Percentiles rank a stretch among this genome's conserved stretches.
Evolutionary conservation across 2,888 invertebrate species (phyloP).

Genomic region (Leucoptera coffeella): DNA sequence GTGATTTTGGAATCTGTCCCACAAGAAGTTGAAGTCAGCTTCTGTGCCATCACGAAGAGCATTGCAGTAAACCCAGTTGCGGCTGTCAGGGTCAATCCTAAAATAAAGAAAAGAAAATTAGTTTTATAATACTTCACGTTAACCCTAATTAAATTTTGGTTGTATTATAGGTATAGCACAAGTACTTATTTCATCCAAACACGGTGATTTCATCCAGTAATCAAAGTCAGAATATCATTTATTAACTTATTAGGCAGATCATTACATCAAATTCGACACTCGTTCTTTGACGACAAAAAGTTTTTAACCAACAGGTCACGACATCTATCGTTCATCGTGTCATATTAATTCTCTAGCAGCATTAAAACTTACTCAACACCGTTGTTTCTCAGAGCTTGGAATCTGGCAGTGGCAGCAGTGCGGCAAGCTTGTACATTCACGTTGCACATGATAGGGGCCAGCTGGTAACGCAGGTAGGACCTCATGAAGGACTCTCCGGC

Average conservation of each 20-base stretch:
- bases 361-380: slow-evolving; percentile 14
- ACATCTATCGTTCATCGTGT: no score
- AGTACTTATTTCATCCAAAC: no score
- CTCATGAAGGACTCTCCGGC: slow-evolving; percentile 22
- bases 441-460: slow-evolving; percentile 25
- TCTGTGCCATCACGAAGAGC: slow-evolving; percentile 58
- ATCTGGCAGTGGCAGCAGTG: slow-evolving; percentile 15
- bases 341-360: neutral
- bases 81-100: slow-evolving; percentile 27
- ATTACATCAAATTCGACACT: no score
- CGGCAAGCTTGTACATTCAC: slow-evolving; percentile 15
- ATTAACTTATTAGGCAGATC: no score
- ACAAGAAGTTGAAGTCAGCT: slow-evolving; percentile 61
- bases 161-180: no score
- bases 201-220: no score
- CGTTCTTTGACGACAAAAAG: no score
- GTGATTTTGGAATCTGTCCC: slow-evolving; percentile 51
- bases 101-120: neutral
- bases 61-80: slow-evolving; percentile 68
- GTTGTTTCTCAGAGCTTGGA: slow-evolving; percentile 10
- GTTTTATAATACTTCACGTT: no score
- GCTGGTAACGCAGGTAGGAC: slow-evolving; percentile 25
- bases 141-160: no score
- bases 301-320: no score
- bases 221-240: no score